Conservation (phyloP, 2,113 vertebrate genomes). For the Channa argus region DNA sequence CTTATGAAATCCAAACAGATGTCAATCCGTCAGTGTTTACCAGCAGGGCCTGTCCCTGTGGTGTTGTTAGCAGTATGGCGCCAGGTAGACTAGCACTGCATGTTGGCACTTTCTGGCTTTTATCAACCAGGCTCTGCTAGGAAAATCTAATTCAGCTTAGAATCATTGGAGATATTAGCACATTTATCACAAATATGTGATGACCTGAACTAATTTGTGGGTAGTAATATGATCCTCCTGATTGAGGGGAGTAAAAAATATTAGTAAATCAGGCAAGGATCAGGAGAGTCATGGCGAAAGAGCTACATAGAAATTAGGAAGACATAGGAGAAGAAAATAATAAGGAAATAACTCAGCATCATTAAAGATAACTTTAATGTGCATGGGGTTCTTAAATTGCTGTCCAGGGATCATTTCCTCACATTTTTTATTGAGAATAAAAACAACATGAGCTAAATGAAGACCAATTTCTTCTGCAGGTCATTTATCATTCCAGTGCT, state of each 20-base stretch:
- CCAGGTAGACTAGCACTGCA: conserved; percentile 22
- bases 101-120: conserved; percentile 49
- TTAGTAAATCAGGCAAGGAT: neutral
- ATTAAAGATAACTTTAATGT: conserved; percentile 9
- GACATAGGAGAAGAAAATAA: neutral
- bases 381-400: neutral
- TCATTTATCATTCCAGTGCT: conserved; percentile 55
- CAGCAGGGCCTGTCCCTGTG: conserved; percentile 24
- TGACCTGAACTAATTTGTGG: neutral
- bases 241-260: neutral
- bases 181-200: conserved; percentile 51
- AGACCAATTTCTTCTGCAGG: neutral
- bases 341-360: neutral
- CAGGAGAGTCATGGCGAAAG: neutral
- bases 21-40: conserved; percentile 55
- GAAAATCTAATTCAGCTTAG: conserved; percentile 36
- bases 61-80: conserved; percentile 40
- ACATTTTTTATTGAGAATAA: too few species aligned
- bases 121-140: conserved; percentile 45
- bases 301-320: neutral
- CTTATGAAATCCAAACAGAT: conserved; percentile 51
- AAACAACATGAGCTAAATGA: neutral
- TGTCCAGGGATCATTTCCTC: neutral
- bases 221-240: conserved; percentile 15
- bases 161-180: conserved; percentile 46